These are phyloP conservation scores for Drosophila neocordata DNA, from an alignment of 1,140 invertebrate genomes.

Conservation along the genomic window DNA sequence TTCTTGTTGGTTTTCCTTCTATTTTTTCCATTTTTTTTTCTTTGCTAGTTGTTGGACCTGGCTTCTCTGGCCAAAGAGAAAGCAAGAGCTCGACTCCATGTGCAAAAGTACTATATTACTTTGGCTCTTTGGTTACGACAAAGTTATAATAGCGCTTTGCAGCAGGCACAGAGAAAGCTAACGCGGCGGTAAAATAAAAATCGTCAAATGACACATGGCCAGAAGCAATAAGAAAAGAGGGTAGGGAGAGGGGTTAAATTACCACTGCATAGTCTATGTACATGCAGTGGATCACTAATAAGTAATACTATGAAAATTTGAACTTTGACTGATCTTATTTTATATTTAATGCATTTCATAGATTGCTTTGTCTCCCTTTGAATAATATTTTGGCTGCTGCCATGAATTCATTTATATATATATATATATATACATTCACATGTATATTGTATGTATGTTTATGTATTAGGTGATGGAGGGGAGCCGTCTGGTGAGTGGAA, in stretches of 20 bases:
- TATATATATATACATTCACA: no score
- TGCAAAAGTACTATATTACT: conserved; percentile 52
- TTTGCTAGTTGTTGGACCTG: conserved; percentile 33
- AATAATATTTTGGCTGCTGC: not conserved
- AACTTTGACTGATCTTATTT: no score
- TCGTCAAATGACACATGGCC: conserved; percentile 14
- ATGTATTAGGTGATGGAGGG: not conserved
- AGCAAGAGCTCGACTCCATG: conserved; percentile 38
- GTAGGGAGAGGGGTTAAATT: not conserved
- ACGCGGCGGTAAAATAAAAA: conserved; percentile 3
- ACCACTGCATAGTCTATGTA: no score
- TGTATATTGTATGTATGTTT: no score
- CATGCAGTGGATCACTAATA: no score
- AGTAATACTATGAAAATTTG: no score
- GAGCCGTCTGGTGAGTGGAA: not conserved
- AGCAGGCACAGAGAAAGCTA: conserved; percentile 23
- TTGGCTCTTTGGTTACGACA: conserved; percentile 59
- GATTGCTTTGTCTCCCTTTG: not conserved
- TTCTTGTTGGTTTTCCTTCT: not conserved
- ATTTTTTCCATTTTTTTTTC: not conserved
- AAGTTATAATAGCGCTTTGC: conserved; percentile 76
- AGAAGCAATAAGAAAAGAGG: not conserved
- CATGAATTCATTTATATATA: not conserved
- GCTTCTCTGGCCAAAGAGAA: conserved; percentile 26
- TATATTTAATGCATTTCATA: no score